Base-by-base conservation (phyloP, 2,888 invertebrate genomes). In the Parnassius mnemosyne region DNA sequence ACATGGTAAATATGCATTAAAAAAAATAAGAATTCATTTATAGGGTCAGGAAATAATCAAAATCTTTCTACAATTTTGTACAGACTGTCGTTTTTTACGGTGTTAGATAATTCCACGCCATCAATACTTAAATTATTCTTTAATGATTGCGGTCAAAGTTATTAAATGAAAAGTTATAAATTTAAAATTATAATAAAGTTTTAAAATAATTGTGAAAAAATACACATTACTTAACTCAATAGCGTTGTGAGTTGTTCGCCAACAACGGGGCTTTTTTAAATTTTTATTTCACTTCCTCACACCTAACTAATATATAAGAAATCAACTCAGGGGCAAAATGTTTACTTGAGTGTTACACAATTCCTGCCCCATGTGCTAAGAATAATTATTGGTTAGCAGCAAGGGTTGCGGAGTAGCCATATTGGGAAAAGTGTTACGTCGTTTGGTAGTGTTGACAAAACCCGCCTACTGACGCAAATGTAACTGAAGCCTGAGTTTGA, bases 351-450 rank as follows among this genome's bases (percentile, higher is more conserved):
- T 60, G 53, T 49, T 65, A 62, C 62, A 65, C 67, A 67, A 64
- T 65, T 54, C 60, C 55, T 50, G 60, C 60, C 50, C 51, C 72
- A 74, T 74, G 74, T 70, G 70, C 72, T 74, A 77, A 78, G 77
- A 75, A 74, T 84, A 85, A 84, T 83, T 84, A 81, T 80, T 78
- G 76, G 76, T 77, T 74, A 79, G 80, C 80, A 79, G 79, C 77
- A 83, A 83, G 82, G 82, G 84, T 82, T 76, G 80, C 73, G 60
- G 80, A 85, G 86, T 84, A 78, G 85, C 85, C 81, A 83, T 83
- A 79, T 85, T 81, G 84, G 83, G 82, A 82, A 79, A 76, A 80
- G 81, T 72, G 75, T 89, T 89, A 89, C 89, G 89, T 89, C 90
- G 90, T 87, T 85, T 87, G 80, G 69, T 68, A 75, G 71, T 89